Evolutionary conservation across 2,113 vertebrate species (phyloP), one percentile per base, ranked within the genome.

Genomic region (Leiothrix lutea): DNA sequence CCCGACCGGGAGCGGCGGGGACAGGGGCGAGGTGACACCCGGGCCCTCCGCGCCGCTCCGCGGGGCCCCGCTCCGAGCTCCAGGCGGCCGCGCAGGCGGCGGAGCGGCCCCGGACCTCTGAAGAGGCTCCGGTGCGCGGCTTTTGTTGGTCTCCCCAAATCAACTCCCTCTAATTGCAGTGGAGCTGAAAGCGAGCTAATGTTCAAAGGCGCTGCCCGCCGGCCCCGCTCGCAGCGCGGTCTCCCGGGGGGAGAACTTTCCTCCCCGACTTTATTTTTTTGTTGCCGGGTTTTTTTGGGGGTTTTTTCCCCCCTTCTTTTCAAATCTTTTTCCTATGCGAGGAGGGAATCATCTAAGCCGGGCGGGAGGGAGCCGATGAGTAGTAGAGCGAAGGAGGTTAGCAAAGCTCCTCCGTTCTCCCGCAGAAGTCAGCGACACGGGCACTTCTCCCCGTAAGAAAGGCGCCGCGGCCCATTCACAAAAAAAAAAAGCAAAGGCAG

Each of bases 161-260:
- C 98, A 98, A 97, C 97, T 98, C 97, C 89, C 98, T 98, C 97
- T 98, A 98, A 98, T 98, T 98, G 98, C 98, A 97, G 97, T 90
- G 96, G 97, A 98, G 97, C 98, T 98, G 98, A 99, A 99, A 99
- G 97, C 97, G 98, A 98, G 98, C 98, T 98, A 98, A 99, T 98
- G 98, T 98, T 98, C 98, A 98, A 98, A 98, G 98, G 96, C 97
- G 98, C 97, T 98, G 97, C 97, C 98, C 98, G 98, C 96, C 98
- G 92, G 94, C 97, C 94, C 95, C 97, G 97, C 94, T 95, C 98
- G 97, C 98, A 73, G 65, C 38, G 42, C 80, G 42, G 65, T 88
- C 67, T 88, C 77, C 69, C 11, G 51, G 44, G 69, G 51, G 13
- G 7, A 73, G 57, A 33, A 12, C 28, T 38, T 53, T 17, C 17